Evolutionary conservation across 2,888 invertebrate genomes (phyloP).

Genomic region (Seladonia tumulorum): DNA sequence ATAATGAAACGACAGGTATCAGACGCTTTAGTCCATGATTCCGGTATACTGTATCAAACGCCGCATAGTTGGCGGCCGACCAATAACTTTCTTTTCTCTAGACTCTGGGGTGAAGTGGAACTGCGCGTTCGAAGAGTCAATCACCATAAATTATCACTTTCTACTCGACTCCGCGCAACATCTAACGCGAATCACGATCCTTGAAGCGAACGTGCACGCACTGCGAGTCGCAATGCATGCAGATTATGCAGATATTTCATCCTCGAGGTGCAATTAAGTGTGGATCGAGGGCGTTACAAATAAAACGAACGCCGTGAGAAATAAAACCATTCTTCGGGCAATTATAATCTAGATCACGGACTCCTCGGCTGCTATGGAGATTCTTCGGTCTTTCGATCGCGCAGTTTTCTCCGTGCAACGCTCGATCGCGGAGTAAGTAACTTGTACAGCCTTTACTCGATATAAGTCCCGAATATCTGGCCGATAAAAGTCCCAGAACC

Average conservation of each 20-base stretch:
- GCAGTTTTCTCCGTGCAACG: neutral
- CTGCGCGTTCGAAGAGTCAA: slow-evolving; percentile 25
- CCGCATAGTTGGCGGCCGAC: neutral
- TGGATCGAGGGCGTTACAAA: slow-evolving; percentile 45
- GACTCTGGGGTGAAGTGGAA: slow-evolving; percentile 1
- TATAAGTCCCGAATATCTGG: too few relatives aligned
- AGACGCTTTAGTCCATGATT: neutral
- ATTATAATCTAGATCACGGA: slow-evolving; percentile 36
- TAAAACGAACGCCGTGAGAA: slow-evolving; percentile 36
- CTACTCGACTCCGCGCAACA: slow-evolving; percentile 29
- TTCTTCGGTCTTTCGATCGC: neutral
- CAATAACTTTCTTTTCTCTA: slow-evolving; percentile 34
- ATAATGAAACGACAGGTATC: neutral
- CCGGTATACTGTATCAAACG: neutral
- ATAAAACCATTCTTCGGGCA: slow-evolving; percentile 27
- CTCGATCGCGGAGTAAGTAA: too few relatives aligned
- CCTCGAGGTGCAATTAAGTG: slow-evolving; percentile 43
- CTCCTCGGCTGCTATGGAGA: slow-evolving; percentile 1
- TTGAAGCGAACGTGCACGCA: slow-evolving; percentile 7
- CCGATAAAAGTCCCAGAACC: too few relatives aligned
- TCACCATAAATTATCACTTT: slow-evolving; percentile 54
- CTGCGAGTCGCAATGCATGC: slow-evolving; percentile 25
- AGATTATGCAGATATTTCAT: slow-evolving; percentile 39
- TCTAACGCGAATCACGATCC: slow-evolving; percentile 22
- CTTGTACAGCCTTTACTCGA: too few relatives aligned